These are phyloP conservation scores for Lepidocyrtoides sp. DNA, from an alignment of 2,888 invertebrate species.

Conservation along the genomic window DNA sequence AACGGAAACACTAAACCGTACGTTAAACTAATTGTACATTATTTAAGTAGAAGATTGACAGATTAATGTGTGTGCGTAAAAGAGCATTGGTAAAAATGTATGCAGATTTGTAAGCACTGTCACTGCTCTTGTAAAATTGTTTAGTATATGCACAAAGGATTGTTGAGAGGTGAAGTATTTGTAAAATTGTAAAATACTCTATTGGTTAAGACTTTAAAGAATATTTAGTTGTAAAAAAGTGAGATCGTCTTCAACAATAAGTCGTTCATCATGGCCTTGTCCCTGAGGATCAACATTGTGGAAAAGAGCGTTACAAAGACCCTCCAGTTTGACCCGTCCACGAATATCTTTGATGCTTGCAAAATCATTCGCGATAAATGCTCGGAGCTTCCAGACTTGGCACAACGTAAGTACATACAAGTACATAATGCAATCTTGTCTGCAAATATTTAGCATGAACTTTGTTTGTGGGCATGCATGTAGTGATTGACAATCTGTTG, in stretches of 20 bases:
- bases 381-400: constrained; percentile 92
- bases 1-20: background rate
- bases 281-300: constrained; percentile 95
- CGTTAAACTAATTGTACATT: background rate
- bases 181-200: background rate
- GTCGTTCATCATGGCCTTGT: constrained; percentile 89
- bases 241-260: constrained; percentile 53
- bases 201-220: background rate
- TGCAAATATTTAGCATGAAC: no score
- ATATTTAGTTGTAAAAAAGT: background rate
- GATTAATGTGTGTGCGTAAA: background rate
- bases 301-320: constrained; percentile 97
- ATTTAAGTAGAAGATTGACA: background rate
- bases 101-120: background rate
- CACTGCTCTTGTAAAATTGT: background rate
- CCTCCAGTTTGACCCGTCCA: constrained; percentile 98
- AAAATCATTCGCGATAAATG: constrained; percentile 98
- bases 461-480: constrained; percentile 16
- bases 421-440: background rate
- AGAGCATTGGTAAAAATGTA: background rate
- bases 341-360: constrained; percentile 98
- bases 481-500: no score
- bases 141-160: background rate
- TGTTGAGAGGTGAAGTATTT: background rate
- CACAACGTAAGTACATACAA: constrained; percentile 92